Evolutionary conservation across 2,888 invertebrate genomes (phyloP).

Genomic region (Pammene aurita): DNA sequence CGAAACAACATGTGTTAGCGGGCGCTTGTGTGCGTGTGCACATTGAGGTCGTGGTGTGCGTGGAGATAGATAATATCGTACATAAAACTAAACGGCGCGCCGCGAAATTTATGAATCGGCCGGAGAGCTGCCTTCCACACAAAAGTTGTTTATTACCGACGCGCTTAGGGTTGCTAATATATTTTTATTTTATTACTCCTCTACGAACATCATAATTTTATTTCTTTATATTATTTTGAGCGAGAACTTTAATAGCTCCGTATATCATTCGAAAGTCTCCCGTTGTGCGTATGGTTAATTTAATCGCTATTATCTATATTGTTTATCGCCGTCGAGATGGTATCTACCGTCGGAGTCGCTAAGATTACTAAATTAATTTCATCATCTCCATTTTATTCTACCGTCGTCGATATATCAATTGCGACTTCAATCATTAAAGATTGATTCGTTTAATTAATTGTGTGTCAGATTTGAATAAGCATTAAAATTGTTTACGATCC

Average conservation of each 20-base stretch:
- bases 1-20: conserved; percentile 46
- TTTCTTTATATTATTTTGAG: conserved; percentile 69
- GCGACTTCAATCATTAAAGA: conserved; percentile 42
- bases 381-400: conserved; percentile 35
- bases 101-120: conserved; percentile 79
- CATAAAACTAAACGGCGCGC: conserved; percentile 79
- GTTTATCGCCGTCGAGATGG: conserved; percentile 57
- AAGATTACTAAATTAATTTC: conserved; percentile 42
- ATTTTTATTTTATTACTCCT: conserved; percentile 68
- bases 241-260: conserved; percentile 67
- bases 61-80: conserved; percentile 76
- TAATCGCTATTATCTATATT: conserved; percentile 69
- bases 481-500: conserved; percentile 48
- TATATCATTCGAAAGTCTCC: conserved; percentile 72
- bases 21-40: conserved; percentile 46
- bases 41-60: conserved; percentile 55
- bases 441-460: conserved; percentile 46
- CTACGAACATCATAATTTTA: conserved; percentile 72
- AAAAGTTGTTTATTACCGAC: conserved; percentile 78
- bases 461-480: conserved; percentile 45
- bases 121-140: conserved; percentile 79
- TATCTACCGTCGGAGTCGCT: conserved; percentile 40
- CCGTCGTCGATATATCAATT: conserved; percentile 32
- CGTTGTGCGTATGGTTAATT: conserved; percentile 66
- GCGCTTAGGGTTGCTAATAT: conserved; percentile 73